Conservation (phyloP, 2,113 vertebrate species). For the Phasianus colchicus region DNA sequence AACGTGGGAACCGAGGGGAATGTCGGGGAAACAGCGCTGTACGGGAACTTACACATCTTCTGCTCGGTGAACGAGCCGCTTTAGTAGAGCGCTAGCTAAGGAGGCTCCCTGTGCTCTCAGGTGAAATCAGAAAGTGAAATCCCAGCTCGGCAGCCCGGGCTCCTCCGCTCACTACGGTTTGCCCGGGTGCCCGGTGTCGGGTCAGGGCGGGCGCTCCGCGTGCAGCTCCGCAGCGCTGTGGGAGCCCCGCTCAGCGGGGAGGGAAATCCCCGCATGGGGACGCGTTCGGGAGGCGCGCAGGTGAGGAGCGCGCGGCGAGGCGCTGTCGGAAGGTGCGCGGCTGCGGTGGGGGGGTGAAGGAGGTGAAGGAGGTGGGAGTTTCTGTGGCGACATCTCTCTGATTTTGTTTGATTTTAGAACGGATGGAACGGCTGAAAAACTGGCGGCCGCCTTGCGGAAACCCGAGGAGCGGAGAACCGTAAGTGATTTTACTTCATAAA, state of each 20-base stretch:
- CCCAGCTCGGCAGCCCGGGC: rapidly evolving
- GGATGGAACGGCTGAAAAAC: background rate
- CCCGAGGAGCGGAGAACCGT: background rate
- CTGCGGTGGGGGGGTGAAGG: too few species aligned
- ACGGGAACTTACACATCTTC: background rate
- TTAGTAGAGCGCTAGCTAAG: background rate
- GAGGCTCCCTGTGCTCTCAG: background rate
- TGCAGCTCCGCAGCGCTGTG: background rate
- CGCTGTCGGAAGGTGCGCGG: too few species aligned
- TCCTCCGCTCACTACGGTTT: background rate
- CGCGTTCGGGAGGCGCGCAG: too few species aligned
- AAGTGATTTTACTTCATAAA: background rate
- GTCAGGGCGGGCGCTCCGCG: background rate
- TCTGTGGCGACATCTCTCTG: background rate
- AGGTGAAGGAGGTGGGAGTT: background rate
- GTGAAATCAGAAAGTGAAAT: background rate
- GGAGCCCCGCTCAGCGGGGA: background rate
- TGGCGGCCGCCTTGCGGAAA: background rate
- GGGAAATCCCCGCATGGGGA: rapidly evolving
- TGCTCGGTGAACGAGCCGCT: background rate
- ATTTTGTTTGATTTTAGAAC: background rate
- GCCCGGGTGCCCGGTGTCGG: background rate
- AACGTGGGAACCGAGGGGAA: background rate
- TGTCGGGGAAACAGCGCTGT: background rate
- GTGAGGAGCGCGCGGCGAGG: too few species aligned